phyloP scores from a whole-genome alignment of 2,888 invertebrate species.

The Lepidocyrtinus sp. region DNA sequence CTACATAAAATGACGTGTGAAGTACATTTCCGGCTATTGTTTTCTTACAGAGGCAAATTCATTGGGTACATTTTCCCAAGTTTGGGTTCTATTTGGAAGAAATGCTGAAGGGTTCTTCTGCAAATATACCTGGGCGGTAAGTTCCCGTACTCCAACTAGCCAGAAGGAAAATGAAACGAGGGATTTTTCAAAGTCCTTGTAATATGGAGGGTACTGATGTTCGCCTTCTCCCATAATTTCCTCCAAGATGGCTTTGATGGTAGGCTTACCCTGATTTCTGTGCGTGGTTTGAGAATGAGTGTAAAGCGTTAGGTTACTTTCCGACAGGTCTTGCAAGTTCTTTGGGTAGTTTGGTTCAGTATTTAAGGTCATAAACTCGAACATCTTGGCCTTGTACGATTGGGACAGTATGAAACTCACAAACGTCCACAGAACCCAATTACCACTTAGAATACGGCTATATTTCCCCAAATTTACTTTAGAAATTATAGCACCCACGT shows the following conservation, averaged over 20 bases:
- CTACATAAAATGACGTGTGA: too few relatives aligned
- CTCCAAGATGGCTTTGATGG: background rate
- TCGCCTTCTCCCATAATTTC: background rate
- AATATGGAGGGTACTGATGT: conserved; percentile 43
- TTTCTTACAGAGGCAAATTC: too few relatives aligned
- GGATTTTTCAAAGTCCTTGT: conserved; percentile 1
- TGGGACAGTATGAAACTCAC: conserved; percentile 2
- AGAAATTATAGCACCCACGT: background rate
- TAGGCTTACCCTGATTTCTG: background rate
- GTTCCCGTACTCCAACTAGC: background rate
- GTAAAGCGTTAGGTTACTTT: background rate
- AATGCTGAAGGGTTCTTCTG: background rate
- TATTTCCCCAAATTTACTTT: background rate
- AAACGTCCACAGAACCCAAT: conserved; percentile 26
- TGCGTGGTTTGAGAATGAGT: background rate
- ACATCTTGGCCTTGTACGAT: conserved; percentile 35
- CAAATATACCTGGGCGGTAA: background rate
- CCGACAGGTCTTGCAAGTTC: conserved; percentile 4
- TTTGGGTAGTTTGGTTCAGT: conserved; percentile 21
- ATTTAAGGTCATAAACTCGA: conserved; percentile 28
- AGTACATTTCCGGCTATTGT: too few relatives aligned
- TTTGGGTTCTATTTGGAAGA: background rate
- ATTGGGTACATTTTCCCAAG: background rate
- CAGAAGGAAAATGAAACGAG: background rate
- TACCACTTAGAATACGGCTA: background rate